These are phyloP conservation scores for Calameuta pallipes DNA, from an alignment of 2,888 invertebrate genomes.

Conservation along the genomic window DNA sequence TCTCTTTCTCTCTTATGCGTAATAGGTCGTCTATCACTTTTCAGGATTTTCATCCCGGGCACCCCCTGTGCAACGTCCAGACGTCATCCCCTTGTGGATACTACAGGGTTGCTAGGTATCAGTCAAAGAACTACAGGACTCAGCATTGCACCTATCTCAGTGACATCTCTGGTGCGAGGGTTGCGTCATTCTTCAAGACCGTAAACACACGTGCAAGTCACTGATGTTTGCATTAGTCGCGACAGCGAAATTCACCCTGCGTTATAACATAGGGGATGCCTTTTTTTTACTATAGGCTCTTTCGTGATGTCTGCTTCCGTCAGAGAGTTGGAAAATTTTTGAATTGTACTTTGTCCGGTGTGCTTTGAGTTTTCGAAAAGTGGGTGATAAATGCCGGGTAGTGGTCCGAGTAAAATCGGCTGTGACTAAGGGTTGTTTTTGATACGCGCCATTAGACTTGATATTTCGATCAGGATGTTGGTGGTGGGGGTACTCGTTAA, in stretches of 20 bases:
- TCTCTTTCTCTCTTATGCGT: background rate
- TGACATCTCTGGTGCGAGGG: constrained; percentile 32
- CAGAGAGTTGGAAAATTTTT: too few species aligned
- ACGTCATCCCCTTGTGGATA: background rate
- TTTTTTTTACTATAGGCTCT: background rate
- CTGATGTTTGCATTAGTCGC: constrained; percentile 39
- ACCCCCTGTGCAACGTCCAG: background rate
- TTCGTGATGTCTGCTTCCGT: background rate
- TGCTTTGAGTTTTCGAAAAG: background rate
- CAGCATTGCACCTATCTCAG: constrained; percentile 27
- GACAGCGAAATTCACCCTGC: background rate
- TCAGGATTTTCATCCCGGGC: background rate
- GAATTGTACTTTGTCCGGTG: background rate
- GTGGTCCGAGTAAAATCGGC: constrained; percentile 47
- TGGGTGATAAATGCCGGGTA: constrained; percentile 48
- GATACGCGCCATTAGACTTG: constrained; percentile 61
- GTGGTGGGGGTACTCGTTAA: constrained; percentile 20
- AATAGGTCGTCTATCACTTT: background rate
- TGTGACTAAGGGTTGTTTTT: constrained; percentile 53
- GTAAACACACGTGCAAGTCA: constrained; percentile 57
- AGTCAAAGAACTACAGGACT: background rate
- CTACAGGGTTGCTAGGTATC: background rate
- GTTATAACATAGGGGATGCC: background rate
- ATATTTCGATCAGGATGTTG: constrained; percentile 30
- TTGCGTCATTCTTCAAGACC: constrained; percentile 31